Conservation (phyloP, 2,797 vertebrate species). For the Thaleichthys pacificus region DNA sequence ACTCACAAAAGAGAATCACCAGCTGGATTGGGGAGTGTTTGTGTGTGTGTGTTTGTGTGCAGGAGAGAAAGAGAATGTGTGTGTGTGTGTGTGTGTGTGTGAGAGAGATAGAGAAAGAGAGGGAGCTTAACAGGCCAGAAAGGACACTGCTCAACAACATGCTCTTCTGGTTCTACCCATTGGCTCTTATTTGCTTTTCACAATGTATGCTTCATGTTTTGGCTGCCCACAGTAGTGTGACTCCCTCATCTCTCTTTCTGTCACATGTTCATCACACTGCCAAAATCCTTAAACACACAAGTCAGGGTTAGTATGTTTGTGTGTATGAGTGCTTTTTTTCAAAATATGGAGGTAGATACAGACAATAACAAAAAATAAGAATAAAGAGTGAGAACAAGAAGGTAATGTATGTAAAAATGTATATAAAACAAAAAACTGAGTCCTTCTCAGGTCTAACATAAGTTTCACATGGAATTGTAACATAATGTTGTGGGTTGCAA, state of each 20-base stretch:
- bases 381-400: neutral
- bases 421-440: neutral
- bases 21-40: neutral
- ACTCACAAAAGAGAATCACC: neutral
- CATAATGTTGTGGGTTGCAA: too few relatives aligned
- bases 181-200: too few relatives aligned
- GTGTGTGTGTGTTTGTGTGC: conserved; percentile 21
- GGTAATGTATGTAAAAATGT: neutral
- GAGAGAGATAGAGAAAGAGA: conserved; percentile 18
- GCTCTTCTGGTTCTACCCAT: too few relatives aligned
- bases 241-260: conserved; percentile 35
- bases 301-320: conserved; percentile 41
- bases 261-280: conserved; percentile 21
- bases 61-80: conserved; percentile 20
- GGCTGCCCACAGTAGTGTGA: neutral
- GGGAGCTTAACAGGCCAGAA: neutral
- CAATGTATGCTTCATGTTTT: too few relatives aligned
- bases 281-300: conserved; percentile 47
- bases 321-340: conserved; percentile 21
- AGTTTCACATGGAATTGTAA: neutral
- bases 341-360: conserved; percentile 25
- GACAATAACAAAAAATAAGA: neutral
- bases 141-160: neutral
- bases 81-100: conserved; percentile 25
- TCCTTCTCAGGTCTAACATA: neutral